phyloP scores from a whole-genome alignment of 2,113 vertebrate species.

The Grus americana region DNA sequence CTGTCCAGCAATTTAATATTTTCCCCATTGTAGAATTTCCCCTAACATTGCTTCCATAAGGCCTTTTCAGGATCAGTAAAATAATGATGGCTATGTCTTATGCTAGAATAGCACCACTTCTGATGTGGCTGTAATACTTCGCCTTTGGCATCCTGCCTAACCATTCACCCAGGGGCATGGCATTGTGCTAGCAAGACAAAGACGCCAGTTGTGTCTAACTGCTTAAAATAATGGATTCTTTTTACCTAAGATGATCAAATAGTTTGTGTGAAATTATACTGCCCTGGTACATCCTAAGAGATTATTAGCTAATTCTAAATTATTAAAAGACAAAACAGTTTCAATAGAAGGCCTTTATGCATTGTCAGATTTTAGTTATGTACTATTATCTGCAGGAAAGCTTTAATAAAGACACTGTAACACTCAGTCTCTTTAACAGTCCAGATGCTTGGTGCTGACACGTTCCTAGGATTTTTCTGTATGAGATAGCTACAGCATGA shows the following conservation, averaged over 20 bases:
- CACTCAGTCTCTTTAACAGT: neutral
- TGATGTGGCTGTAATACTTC: neutral
- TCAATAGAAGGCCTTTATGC: neutral
- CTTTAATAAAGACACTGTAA: conserved; percentile 3
- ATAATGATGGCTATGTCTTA: neutral
- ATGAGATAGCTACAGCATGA: conserved; percentile 1
- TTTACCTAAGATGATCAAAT: neutral
- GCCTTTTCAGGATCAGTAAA: neutral
- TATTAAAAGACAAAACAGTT: neutral
- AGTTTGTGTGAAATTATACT: neutral
- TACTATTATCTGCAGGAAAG: neutral
- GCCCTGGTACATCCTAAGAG: neutral
- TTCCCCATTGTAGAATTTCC: neutral
- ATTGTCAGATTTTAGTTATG: neutral
- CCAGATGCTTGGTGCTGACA: conserved; percentile 44
- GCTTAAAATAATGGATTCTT: conserved; percentile 3
- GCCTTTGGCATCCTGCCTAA: conserved; percentile 22
- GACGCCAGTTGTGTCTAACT: neutral
- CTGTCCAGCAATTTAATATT: neutral
- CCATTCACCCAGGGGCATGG: neutral
- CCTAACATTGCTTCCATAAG: neutral
- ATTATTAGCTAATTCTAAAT: neutral
- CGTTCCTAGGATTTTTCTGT: neutral
- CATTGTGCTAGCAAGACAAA: neutral
- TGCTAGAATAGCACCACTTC: neutral